Base-by-base conservation (phyloP, 2,888 invertebrate genomes). In the Cephus rjabovi region DNA sequence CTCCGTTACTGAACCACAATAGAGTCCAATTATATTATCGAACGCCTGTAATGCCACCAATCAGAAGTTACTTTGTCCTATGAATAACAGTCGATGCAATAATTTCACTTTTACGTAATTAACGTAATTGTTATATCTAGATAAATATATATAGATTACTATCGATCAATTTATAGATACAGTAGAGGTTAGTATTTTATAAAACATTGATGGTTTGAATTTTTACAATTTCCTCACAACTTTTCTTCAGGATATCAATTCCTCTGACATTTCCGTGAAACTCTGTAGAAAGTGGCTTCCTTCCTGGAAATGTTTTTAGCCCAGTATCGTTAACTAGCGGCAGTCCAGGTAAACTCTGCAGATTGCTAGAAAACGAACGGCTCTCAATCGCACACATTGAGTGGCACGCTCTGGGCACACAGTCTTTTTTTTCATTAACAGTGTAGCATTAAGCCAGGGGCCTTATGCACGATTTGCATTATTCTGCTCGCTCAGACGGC, bases 401-500 rank as follows among this genome's bases (percentile, higher is more conserved):
- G 9, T 56, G 56, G 56, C 56, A 15, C 23, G 56, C 56, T 56
- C 56, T 56, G 23, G 56, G 23, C 56, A 56, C 56, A 56, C 23
- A 56, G 56, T 56, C 3, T 35, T 12, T 23, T 56, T 56, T 56
- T 56, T 23, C 23, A 15, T 56, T 56, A 56, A 9, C 56, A 23
- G 56, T 56, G 23, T 56, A 56, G 56, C 23, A 23, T 23, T 23
- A 23, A 56, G 56, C 56, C 56, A 56, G 56, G 23, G 23, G 56
- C 56, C 56, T 56, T 23, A 56, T 56, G 56, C 56, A 56, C 71
- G 71, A 71, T 33, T 71, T 71, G 71, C 31, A 71, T 71, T 71
- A 71, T 71, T 71, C 34, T 71, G 34, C 34, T 34, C 71, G 71
- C 71, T 34, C 71, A 34, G 12, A 30, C 71, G 12, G 71, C 33